Conservation (phyloP, 23 tunicate species). For the Styela plicata region DNA sequence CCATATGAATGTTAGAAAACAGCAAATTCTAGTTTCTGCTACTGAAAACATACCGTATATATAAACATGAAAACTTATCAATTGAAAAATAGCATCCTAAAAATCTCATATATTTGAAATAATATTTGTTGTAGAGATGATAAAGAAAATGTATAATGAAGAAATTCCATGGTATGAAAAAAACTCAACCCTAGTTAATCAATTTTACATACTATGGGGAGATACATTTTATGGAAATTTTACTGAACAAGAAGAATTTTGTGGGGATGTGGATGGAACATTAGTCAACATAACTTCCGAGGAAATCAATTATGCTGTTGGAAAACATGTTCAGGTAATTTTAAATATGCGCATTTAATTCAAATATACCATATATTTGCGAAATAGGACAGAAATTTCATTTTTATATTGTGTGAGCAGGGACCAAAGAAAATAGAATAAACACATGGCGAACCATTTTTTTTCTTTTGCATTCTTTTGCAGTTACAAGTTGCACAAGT, state of each 20-base stretch:
- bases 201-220: slow-evolving; percentile 24
- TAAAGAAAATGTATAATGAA: background rate
- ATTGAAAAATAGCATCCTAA: no score
- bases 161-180: background rate
- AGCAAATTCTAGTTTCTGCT: no score
- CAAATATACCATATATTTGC: background rate
- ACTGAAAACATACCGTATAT: no score
- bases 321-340: slow-evolving; percentile 2
- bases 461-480: no score
- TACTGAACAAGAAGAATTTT: background rate
- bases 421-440: no score
- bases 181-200: background rate
- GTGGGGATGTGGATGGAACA: slow-evolving; percentile 21
- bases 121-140: background rate
- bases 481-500: no score
- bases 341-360: no score
- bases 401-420: no score
- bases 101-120: no score
- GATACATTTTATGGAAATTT: background rate
- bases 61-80: no score
- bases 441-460: no score
- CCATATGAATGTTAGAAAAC: no score
- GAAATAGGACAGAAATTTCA: background rate
- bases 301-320: slow-evolving; percentile 22
- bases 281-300: slow-evolving; percentile 10